These are phyloP conservation scores for Callipepla squamata DNA, from an alignment of 2,113 vertebrate species.

Conservation along the genomic window DNA sequence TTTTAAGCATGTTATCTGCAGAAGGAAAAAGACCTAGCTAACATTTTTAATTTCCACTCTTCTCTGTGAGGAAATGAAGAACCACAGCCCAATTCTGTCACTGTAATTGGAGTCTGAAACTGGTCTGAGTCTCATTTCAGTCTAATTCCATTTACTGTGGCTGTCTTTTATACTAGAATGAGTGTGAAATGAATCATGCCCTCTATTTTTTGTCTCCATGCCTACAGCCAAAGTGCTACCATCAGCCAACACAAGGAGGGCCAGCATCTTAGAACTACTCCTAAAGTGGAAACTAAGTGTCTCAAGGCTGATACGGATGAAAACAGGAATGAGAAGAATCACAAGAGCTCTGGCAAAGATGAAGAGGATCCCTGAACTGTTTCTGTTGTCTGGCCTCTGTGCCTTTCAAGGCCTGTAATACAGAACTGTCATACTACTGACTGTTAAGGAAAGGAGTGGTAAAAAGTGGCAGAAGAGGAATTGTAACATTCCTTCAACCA, in stretches of 20 bases:
- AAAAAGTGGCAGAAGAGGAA: not conserved
- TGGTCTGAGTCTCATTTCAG: not conserved
- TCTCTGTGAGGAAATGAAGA: not conserved
- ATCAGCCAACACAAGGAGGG: not conserved
- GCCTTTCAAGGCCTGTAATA: not conserved
- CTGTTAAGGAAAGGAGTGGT: not conserved
- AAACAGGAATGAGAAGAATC: not conserved
- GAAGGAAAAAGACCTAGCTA: not conserved
- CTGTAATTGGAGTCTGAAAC: not conserved
- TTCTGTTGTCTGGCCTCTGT: not conserved
- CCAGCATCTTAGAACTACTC: not conserved
- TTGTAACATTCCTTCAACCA: not conserved
- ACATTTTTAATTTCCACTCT: not conserved
- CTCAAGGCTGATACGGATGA: not conserved
- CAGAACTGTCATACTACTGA: not conserved
- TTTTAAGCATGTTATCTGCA: not conserved
- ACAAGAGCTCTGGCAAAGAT: not conserved
- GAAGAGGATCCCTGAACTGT: not conserved
- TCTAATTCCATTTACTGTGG: not conserved
- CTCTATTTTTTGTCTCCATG: not conserved
- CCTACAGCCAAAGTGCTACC: not conserved
- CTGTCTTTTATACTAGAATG: not conserved
- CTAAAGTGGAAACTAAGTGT: not conserved
- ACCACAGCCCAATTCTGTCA: not conserved
- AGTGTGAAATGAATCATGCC: not conserved